Conservation (phyloP, 2,113 vertebrate genomes). For the Willisornis vidua region DNA sequence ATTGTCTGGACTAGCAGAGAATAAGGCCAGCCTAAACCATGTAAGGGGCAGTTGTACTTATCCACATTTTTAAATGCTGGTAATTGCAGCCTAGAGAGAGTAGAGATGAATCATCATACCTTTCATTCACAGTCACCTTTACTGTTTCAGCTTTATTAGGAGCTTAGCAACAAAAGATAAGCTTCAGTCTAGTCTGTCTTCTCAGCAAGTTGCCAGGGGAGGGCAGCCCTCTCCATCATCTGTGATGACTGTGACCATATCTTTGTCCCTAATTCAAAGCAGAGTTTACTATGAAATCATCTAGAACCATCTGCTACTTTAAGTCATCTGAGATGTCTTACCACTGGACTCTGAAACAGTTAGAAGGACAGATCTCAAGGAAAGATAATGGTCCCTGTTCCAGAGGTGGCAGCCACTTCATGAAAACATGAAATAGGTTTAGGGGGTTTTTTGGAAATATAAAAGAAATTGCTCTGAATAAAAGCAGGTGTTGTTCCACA, state of each 20-base stretch:
- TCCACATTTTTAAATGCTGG: background rate
- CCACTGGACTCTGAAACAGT: background rate
- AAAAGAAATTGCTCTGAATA: background rate
- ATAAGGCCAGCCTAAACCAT: background rate
- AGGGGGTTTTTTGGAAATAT: accelerated
- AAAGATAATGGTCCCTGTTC: background rate
- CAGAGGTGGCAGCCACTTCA: background rate
- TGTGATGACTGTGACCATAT: accelerated
- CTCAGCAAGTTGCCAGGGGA: background rate
- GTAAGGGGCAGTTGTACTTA: background rate
- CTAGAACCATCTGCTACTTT: background rate
- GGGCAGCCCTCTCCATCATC: background rate
- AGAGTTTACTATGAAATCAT: background rate
- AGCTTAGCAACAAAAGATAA: background rate
- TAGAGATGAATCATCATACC: background rate
- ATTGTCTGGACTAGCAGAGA: background rate
- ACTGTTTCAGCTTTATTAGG: background rate
- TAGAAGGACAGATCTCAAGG: background rate
- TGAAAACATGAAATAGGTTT: background rate
- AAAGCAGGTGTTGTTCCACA: background rate
- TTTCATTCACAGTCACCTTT: background rate
- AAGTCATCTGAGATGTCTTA: background rate
- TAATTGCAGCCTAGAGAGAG: background rate
- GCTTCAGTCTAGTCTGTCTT: background rate
- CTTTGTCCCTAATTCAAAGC: background rate